These are phyloP conservation scores for Mongoloraphidia duomilia DNA, from an alignment of 2,888 invertebrate genomes.

Conservation along the genomic window DNA sequence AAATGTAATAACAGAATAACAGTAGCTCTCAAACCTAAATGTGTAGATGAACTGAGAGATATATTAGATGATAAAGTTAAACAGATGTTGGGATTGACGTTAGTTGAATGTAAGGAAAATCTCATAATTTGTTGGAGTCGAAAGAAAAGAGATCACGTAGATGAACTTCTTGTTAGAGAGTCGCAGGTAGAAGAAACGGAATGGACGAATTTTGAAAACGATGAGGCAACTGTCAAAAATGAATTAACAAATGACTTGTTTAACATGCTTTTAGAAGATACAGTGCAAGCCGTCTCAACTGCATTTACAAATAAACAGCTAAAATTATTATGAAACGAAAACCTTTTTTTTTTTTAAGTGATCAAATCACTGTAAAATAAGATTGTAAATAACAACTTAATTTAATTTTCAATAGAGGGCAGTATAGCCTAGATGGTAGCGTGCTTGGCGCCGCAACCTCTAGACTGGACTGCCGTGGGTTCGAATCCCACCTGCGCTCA, in stretches of 20 bases:
- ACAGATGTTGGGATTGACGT: constrained; percentile 37
- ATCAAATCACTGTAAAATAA: too few species aligned
- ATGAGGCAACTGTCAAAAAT: constrained; percentile 53
- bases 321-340: not conserved
- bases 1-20: constrained; percentile 30
- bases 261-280: constrained; percentile 35
- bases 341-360: too few species aligned
- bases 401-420: too few species aligned
- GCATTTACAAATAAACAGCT: not conserved
- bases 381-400: too few species aligned
- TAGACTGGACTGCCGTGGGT: too few species aligned
- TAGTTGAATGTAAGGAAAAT: constrained; percentile 36
- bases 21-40: constrained; percentile 29
- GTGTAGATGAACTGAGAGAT: constrained; percentile 32
- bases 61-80: constrained; percentile 36
- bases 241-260: constrained; percentile 42
- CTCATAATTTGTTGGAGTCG: constrained; percentile 44
- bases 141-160: constrained; percentile 53
- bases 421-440: too few species aligned
- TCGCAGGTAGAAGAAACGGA: constrained; percentile 54
- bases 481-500: too few species aligned
- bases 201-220: constrained; percentile 60
- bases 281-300: constrained; percentile 18
- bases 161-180: constrained; percentile 55
- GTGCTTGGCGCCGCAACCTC: too few species aligned